Evolutionary conservation across 2,113 vertebrate genomes (phyloP).

Genomic region (Notechis scutatus): DNA sequence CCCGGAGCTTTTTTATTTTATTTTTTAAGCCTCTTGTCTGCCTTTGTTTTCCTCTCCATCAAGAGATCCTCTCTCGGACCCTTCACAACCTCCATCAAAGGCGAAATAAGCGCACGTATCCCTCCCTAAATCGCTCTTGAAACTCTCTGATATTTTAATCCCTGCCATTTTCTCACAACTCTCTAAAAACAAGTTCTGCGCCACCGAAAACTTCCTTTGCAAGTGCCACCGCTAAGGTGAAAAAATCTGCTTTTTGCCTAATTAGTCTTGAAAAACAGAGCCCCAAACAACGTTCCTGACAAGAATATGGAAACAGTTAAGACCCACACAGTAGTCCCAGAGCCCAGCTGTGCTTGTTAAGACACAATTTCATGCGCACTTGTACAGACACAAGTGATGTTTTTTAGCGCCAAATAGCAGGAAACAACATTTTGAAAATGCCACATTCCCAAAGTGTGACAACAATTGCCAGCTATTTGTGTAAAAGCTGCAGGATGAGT

Average conservation of each 20-base stretch:
- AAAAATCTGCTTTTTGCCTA: neutral
- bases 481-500: neutral
- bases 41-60: neutral
- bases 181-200: neutral
- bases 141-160: neutral
- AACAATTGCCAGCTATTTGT: neutral
- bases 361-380: neutral
- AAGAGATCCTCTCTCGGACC: neutral
- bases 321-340: neutral
- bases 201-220: accelerated
- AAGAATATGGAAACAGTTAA: neutral
- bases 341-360: neutral
- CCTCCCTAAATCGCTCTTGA: neutral
- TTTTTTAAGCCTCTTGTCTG: neutral
- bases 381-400: too few species aligned
- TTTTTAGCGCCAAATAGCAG: neutral
- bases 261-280: neutral
- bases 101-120: neutral
- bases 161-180: neutral
- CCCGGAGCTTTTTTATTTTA: neutral
- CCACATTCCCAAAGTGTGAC: neutral
- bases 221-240: neutral
- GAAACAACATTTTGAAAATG: neutral
- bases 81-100: neutral
- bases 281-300: too few species aligned